Evolutionary conservation across 2,113 vertebrate species (phyloP), one percentile per base, ranked within the genome.

Genomic region (Podarcis muralis): DNA sequence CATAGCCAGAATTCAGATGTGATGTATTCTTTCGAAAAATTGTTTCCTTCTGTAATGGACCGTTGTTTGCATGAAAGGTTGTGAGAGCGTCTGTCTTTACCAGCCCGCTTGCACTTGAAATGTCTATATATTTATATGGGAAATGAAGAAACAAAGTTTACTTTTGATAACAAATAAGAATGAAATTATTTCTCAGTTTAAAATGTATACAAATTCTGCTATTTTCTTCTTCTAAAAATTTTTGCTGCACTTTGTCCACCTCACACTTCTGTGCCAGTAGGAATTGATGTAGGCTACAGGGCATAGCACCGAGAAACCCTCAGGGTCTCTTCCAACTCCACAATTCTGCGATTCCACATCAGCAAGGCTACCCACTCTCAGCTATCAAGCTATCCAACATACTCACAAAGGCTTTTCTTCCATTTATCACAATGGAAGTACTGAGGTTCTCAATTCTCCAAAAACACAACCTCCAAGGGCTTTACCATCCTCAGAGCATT

Each of bases 91-190:
- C 76, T 66, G 62, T 27, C 88, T 92, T 91, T 89, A 91, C 81
- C 90, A 81, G 83, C 40, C 30, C 72, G 76, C 30, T 78, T 86
- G 76, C 85, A 68, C 76, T 53, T 79, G 85, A 74, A 62, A 79
- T 32, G 53, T 37, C 75, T 96, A 86, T 96, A 93, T 96, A 95
- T 96, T 95, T 95, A 78, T 94, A 94, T 62, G 81, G 84, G 85
- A 78, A 65, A 81, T 88, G 62, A 83, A 71, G 83, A 89, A 94
- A 88, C 2, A 91, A 90, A 92, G 77, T 89, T 92, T 95, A 91
- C 87, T 94, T 96, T 96, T 95, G 65, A 88, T 95, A 93, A 90
- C 90, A 75, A 91, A 76, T 16, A 80, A 80, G 27, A 68, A 89
- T 35, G 92, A 88, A 92, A 80, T 2, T 93, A 90, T 92, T 93